These are phyloP conservation scores for Drosophila tropicalis DNA, from an alignment of 1,140 invertebrate species.

Conservation along the genomic window DNA sequence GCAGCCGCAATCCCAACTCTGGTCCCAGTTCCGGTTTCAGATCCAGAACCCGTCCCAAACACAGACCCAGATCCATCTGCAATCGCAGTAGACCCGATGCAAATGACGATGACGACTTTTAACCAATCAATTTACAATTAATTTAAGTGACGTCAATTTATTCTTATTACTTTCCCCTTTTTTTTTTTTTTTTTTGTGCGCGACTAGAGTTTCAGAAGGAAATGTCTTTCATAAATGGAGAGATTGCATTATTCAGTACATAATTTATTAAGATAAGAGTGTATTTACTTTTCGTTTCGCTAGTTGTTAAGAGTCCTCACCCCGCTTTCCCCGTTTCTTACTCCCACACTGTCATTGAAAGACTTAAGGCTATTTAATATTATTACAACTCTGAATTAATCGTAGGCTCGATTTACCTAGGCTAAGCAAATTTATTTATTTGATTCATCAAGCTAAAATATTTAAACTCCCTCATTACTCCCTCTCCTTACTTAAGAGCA, in stretches of 20 bases:
- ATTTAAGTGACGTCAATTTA: not conserved
- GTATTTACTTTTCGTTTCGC: not conserved
- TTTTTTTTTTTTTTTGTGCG: no score
- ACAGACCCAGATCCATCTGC: conserved; percentile 15
- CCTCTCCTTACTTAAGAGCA: not conserved
- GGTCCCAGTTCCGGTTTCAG: conserved; percentile 31
- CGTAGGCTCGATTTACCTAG: not conserved
- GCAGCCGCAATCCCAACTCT: conserved; percentile 12
- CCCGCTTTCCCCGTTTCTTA: no score
- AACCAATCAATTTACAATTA: conserved; percentile 9
- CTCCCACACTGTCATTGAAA: conserved; percentile 1
- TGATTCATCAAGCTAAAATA: not conserved
- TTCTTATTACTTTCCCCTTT: not conserved
- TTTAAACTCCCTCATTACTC: not conserved
- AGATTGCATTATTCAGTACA: not conserved
- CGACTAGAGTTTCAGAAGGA: not conserved
- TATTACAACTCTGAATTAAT: not conserved
- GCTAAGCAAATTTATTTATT: not conserved
- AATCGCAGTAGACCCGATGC: not conserved
- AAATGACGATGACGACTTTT: not conserved
- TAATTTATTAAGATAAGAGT: not conserved
- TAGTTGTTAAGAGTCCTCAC: not conserved
- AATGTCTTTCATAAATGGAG: not conserved
- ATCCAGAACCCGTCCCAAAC: conserved; percentile 40
- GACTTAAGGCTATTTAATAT: conserved; percentile 2